Conservation (phyloP, 64 coral and sea anemone genomes). For the Porites australiensis region DNA sequence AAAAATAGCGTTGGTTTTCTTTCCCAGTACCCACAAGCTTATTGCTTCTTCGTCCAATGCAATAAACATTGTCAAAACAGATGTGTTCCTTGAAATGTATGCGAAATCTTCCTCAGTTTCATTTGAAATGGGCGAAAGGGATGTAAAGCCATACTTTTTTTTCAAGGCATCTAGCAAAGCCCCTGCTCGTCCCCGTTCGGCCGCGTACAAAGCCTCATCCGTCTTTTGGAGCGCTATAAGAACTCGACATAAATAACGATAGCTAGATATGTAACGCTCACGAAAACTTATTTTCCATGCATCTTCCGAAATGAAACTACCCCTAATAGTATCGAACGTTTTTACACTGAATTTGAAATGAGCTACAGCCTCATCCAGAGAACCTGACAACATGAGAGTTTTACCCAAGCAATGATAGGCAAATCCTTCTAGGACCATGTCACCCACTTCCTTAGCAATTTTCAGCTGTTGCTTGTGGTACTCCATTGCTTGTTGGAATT, state of each 20-base stretch:
- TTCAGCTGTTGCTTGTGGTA: no score
- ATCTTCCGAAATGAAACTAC: neutral
- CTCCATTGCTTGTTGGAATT: no score
- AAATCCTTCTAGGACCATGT: no score
- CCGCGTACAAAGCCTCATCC: slow-evolving; percentile 37
- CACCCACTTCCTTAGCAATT: no score
- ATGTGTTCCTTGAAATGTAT: neutral
- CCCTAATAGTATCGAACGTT: neutral
- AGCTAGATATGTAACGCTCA: neutral
- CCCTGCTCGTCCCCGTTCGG: slow-evolving; percentile 18
- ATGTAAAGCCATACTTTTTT: neutral
- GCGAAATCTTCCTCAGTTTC: neutral
- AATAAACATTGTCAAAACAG: neutral
- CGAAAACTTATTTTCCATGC: slow-evolving; percentile 2
- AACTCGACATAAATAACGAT: neutral
- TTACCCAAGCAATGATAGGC: no score
- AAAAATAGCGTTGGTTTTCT: neutral
- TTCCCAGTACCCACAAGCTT: neutral
- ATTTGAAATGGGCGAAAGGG: neutral
- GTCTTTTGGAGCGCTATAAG: neutral
- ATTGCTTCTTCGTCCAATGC: neutral
- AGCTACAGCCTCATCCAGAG: neutral
- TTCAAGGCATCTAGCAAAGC: neutral
- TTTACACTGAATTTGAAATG: neutral
- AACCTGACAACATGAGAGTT: neutral